Conservation (phyloP, 2,797 vertebrate species). For the Phrynocephalus vlangalii region DNA sequence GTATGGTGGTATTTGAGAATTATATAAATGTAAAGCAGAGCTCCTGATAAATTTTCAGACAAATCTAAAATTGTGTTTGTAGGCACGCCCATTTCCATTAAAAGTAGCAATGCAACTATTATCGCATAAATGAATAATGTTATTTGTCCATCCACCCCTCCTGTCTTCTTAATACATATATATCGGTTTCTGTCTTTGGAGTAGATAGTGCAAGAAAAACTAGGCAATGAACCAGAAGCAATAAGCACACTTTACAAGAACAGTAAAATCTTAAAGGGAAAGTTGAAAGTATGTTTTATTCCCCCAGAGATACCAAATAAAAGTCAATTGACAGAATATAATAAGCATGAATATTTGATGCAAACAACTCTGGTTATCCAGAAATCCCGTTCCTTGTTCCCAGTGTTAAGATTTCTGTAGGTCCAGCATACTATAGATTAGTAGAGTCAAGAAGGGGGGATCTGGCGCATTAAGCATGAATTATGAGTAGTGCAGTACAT, state of each 20-base stretch:
- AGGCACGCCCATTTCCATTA: constrained; percentile 1
- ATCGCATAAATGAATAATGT: neutral
- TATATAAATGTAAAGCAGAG: neutral
- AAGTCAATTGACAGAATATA: neutral
- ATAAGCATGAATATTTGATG: neutral
- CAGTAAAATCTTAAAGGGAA: constrained; percentile 10
- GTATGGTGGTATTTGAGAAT: neutral
- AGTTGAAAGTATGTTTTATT: neutral
- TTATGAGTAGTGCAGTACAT: neutral
- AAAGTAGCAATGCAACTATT: constrained; percentile 29
- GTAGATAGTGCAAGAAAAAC: constrained; percentile 47
- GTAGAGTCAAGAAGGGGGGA: neutral
- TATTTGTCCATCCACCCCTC: neutral
- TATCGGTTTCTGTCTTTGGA: constrained; percentile 58
- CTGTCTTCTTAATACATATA: constrained; percentile 49
- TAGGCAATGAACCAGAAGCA: constrained; percentile 56
- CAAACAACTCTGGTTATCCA: neutral
- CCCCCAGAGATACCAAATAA: neutral
- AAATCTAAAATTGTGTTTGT: constrained; percentile 4
- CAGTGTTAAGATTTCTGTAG: neutral
- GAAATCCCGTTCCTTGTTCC: neutral
- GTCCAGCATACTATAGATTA: neutral
- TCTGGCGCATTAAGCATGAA: too few species aligned
- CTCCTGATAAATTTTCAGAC: neutral
- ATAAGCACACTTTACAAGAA: constrained; percentile 5